Base-by-base conservation (phyloP, 2,797 vertebrate genomes). In the Hirundo rustica region DNA sequence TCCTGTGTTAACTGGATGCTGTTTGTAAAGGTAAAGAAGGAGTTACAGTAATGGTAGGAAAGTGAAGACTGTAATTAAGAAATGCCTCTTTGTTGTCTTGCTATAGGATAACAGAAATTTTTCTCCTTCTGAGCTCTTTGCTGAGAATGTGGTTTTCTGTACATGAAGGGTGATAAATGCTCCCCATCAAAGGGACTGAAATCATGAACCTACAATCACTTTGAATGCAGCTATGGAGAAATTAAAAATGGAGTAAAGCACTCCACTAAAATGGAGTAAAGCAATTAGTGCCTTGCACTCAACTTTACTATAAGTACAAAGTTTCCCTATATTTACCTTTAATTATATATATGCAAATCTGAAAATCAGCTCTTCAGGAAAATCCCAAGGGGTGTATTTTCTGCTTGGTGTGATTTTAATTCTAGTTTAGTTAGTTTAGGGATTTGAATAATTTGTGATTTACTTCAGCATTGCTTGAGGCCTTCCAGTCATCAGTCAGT, bases 391-490 rank as follows among this genome's bases (percentile, higher is more conserved):
- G 78, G 48, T 81, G 5, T 84, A 91, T 97, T 97, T 97, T 96
- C 96, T 96, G 93, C 92, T 96, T 96, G 75, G 73, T 95, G 58
- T 96, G 88, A 96, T 97, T 97, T 96, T 93, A 96, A 96, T 96
- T 97, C 96, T 92, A 80, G 85, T 92, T 94, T 92, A 95, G 95
- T 94, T 97, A 95, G 85, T 96, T 97, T 86, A 88, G 92, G 94
- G 93, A 96, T 96, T 96, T 97, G 81, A 96, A 89, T 97, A 96
- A 95, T 95, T 92, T 94, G 88, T 95, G 73, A 54, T 84, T 96
- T 58, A 47, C 62, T 95, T 97, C 86, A 88, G 66, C 67, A 78
- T 65, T 93, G 71, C 85, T 94, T 84, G 65, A 73, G 89, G 89
- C 81, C 75, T 93, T 95, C 50, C 72, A 74, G 76, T 91, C 88